Conservation (phyloP, 2,797 vertebrate species). For the Thaleichthys pacificus region DNA sequence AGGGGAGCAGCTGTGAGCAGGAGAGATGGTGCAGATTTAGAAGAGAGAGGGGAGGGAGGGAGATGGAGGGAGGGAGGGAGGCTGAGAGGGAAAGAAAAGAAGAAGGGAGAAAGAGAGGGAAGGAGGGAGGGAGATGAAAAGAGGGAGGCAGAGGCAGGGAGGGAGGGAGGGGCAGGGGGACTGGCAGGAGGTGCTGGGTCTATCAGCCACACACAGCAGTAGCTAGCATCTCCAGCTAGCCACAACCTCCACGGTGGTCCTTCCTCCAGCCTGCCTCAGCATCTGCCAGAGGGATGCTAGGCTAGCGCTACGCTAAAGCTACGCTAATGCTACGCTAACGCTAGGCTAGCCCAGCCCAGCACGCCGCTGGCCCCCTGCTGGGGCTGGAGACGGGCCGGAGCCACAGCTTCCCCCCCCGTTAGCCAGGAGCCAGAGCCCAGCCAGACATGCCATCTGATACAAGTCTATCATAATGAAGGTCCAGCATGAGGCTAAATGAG, state of each 20-base stretch:
- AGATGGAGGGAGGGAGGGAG: constrained; percentile 13
- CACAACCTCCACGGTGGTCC: constrained; percentile 72
- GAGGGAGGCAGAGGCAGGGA: constrained; percentile 23
- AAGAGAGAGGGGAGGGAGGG: constrained; percentile 42
- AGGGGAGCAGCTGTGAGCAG: constrained; percentile 49
- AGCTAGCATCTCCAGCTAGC: constrained; percentile 62
- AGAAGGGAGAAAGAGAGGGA: constrained; percentile 26
- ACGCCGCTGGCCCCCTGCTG: constrained; percentile 72
- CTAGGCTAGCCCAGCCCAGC: not conserved
- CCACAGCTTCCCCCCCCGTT: constrained; percentile 77
- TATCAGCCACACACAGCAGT: constrained; percentile 65
- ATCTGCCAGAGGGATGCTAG: constrained; percentile 81
- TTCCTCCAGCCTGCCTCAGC: constrained; percentile 81
- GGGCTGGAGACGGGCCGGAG: constrained; percentile 77
- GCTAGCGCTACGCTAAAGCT: constrained; percentile 32
- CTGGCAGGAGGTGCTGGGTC: constrained; percentile 65
- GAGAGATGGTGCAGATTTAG: constrained; percentile 36
- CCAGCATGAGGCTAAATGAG: constrained; percentile 99
- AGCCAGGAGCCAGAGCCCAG: constrained; percentile 82
- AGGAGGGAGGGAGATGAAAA: constrained; percentile 21
- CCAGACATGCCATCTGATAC: constrained; percentile 93
- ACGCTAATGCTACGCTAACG: not conserved
- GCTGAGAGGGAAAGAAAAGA: constrained; percentile 56
- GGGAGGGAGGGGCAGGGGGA: constrained; percentile 30
- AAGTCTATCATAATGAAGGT: constrained; percentile 99